phyloP scores from a whole-genome alignment of 2,113 vertebrate species.

The Malurus alboscapulatus region DNA sequence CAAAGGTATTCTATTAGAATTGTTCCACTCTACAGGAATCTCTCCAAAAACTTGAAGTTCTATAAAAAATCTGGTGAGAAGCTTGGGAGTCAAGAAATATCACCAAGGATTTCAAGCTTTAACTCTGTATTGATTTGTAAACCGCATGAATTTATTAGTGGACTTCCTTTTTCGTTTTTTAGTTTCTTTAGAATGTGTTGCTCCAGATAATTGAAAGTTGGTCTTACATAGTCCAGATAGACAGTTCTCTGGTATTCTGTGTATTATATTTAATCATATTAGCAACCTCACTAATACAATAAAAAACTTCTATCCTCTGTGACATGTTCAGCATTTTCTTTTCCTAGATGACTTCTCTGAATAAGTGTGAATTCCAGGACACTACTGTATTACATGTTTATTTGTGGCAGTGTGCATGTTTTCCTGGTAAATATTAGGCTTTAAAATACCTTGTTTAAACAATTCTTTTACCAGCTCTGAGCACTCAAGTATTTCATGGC shows the following conservation, averaged over 20 bases:
- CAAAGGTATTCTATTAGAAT: neutral
- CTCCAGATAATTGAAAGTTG: neutral
- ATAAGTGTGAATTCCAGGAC: neutral
- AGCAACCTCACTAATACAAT: neutral
- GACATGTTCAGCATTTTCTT: neutral
- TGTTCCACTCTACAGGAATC: neutral
- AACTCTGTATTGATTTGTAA: neutral
- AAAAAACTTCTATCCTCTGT: neutral
- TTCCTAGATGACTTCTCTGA: neutral
- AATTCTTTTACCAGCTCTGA: neutral
- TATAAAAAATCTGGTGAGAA: neutral
- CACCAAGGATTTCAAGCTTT: neutral
- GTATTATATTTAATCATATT: neutral
- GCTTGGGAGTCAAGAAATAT: neutral
- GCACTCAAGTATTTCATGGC: neutral
- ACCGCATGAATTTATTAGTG: neutral
- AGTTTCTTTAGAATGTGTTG: neutral
- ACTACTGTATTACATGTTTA: neutral
- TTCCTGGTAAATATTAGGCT: neutral
- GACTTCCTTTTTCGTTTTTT: neutral
- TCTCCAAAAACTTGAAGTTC: neutral
- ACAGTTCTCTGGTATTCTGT: neutral
- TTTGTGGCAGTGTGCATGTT: neutral
- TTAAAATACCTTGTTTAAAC: neutral
- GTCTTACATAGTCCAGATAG: neutral